Percentiles rank a stretch among this genome's conserved stretches.
Evolutionary conservation across 2,113 vertebrate genomes (phyloP).

Genomic region (Hippocampus zosterae): DNA sequence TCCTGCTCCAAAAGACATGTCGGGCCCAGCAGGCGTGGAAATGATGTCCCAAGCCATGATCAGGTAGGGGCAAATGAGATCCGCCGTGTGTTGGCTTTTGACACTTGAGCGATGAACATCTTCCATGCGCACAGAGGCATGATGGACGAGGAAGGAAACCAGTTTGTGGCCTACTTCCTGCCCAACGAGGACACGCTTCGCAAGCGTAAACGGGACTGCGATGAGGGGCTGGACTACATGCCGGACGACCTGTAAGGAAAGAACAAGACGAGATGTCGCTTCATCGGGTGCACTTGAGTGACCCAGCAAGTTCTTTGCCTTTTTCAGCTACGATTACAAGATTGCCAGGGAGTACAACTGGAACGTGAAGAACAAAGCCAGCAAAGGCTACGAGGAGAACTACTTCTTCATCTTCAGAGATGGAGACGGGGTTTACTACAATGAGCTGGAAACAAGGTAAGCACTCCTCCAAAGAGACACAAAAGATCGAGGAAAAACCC

Average conservation of each 20-base stretch:
- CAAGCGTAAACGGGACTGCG: conserved; percentile 87
- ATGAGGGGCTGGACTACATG: conserved; percentile 86
- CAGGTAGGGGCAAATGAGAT: conserved; percentile 64
- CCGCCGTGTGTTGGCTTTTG: neutral
- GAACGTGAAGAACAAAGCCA: conserved; percentile 97
- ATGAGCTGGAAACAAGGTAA: conserved; percentile 89
- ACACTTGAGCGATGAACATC: neutral
- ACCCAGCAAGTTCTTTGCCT: neutral
- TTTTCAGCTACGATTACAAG: conserved; percentile 88
- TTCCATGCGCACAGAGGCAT: conserved; percentile 76
- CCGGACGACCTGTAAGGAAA: conserved; percentile 83
- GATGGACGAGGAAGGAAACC: conserved; percentile 97
- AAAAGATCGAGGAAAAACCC: too few relatives aligned
- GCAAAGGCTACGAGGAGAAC: conserved; percentile 95
- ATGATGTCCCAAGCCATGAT: conserved; percentile 99
- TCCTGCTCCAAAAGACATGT: conserved; percentile 86
- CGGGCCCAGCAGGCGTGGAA: conserved; percentile 77
- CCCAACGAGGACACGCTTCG: conserved; percentile 87
- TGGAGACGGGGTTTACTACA: conserved; percentile 91
- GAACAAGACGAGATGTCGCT: neutral
- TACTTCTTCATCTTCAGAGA: conserved; percentile 97
- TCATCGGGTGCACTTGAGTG: neutral
- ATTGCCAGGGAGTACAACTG: conserved; percentile 95
- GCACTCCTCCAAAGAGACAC: neutral
- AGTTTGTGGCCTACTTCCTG: conserved; percentile 94